A percentile compares a stretch with the other conserved stretches of the same genome.
phyloP scores from a whole-genome alignment of 2,113 vertebrate species.

The Panthera tigris region DNA sequence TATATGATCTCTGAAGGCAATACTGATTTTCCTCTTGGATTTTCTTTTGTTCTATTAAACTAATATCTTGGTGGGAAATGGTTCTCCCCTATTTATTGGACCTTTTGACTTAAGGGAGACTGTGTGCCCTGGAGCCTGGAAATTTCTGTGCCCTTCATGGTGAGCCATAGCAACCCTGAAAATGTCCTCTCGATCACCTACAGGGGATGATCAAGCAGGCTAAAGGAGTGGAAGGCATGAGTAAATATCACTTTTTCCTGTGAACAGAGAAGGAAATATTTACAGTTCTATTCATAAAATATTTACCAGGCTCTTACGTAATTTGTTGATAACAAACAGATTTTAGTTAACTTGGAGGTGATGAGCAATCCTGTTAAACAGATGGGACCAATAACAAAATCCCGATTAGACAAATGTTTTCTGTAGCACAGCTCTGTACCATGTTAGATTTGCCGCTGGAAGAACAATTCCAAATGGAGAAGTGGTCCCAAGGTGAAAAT shows the following conservation, averaged over 20 bases:
- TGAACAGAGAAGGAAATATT: slow-evolving; percentile 48
- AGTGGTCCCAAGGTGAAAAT: not conserved
- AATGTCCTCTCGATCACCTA: not conserved
- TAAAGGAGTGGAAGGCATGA: not conserved
- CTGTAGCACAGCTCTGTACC: slow-evolving; percentile 41
- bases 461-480: not conserved
- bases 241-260: not conserved
- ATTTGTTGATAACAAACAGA: slow-evolving; percentile 84
- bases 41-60: not conserved
- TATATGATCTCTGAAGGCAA: not conserved
- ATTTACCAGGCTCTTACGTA: slow-evolving; percentile 68
- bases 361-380: slow-evolving; percentile 80
- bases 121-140: not conserved
- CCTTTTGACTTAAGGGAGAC: not conserved
- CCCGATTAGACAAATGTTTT: slow-evolving; percentile 76
- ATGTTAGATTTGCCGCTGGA: accelerated
- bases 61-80: not conserved
- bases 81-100: not conserved
- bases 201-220: not conserved
- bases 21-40: not conserved
- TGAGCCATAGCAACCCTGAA: not conserved
- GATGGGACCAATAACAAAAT: slow-evolving; percentile 83
- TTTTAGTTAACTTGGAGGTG: slow-evolving; percentile 83
- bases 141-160: not conserved
- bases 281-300: slow-evolving; percentile 60